phyloP scores from a whole-genome alignment of 2,113 vertebrate species.

The Phyllostomus discolor region DNA sequence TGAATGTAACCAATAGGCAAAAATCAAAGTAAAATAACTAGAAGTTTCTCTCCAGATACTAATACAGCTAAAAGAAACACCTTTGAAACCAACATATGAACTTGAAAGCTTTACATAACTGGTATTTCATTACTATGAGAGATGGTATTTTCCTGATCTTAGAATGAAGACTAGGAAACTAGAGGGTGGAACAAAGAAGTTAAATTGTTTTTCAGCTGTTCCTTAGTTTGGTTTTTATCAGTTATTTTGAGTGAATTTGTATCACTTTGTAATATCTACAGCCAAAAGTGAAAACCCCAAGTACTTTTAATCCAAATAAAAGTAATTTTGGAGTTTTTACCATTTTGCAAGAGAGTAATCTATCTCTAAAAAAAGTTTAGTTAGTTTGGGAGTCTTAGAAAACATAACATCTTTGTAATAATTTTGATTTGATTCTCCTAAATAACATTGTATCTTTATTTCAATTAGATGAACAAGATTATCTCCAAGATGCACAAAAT shows the following conservation, averaged over 20 bases:
- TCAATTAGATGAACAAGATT: conserved; percentile 86
- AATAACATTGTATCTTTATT: conserved; percentile 53
- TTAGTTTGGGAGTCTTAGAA: conserved; percentile 34
- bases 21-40: not conserved
- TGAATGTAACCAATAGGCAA: not conserved
- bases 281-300: conserved; percentile 31
- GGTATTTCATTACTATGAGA: not conserved
- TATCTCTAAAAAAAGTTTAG: not conserved
- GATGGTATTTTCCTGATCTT: not conserved
- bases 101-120: not conserved
- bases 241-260: not conserved
- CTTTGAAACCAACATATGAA: not conserved
- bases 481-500: conserved; percentile 75
- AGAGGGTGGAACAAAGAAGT: not conserved
- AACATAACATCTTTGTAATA: not conserved
- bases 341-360: not conserved
- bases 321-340: not conserved
- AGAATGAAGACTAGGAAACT: not conserved
- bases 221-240: not conserved
- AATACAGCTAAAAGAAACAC: conserved; percentile 1
- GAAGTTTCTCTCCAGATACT: conserved; percentile 19
- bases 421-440: conserved; percentile 27
- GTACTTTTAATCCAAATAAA: conserved; percentile 24
- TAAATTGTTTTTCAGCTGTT: not conserved
- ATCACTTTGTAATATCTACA: not conserved